Percentiles rank a stretch among this genome's conserved stretches.
Conservation (phyloP, 1,140 invertebrate genomes). For the Coelopa frigida region DNA sequence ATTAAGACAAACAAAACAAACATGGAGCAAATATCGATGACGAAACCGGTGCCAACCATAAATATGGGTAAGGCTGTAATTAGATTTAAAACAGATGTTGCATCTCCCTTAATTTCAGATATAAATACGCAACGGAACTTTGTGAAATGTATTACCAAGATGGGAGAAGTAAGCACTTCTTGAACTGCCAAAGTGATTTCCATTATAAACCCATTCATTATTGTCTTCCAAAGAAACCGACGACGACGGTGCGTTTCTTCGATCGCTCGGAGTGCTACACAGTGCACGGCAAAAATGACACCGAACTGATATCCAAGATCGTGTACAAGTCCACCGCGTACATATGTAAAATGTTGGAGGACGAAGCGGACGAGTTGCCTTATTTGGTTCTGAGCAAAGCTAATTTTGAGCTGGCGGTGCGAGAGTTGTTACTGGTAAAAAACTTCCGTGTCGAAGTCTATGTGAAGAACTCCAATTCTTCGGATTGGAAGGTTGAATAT, state of each 20-base stretch:
- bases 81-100: neutral
- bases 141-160: slow-evolving; percentile 27
- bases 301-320: slow-evolving; percentile 69
- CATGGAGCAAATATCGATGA: no score
- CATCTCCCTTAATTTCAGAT: slow-evolving; percentile 27
- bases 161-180: slow-evolving; percentile 32
- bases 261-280: slow-evolving; percentile 83
- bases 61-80: slow-evolving; percentile 25
- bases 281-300: slow-evolving; percentile 73
- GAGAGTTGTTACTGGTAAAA: slow-evolving; percentile 76
- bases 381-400: slow-evolving; percentile 72
- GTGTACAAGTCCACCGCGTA: slow-evolving; percentile 72
- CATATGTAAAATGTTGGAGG: slow-evolving; percentile 68
- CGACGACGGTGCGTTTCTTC: slow-evolving; percentile 77
- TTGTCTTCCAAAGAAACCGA: slow-evolving; percentile 60
- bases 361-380: slow-evolving; percentile 58
- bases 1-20: no score
- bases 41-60: no score
- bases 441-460: slow-evolving; percentile 88
- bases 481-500: slow-evolving; percentile 64
- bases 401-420: slow-evolving; percentile 77
- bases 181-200: slow-evolving; percentile 1
- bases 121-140: slow-evolving; percentile 40
- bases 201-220: neutral
- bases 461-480: slow-evolving; percentile 49